These are phyloP conservation scores for Eupristina koningsbergeri DNA, from an alignment of 1,140 invertebrate species.

Conservation along the genomic window DNA sequence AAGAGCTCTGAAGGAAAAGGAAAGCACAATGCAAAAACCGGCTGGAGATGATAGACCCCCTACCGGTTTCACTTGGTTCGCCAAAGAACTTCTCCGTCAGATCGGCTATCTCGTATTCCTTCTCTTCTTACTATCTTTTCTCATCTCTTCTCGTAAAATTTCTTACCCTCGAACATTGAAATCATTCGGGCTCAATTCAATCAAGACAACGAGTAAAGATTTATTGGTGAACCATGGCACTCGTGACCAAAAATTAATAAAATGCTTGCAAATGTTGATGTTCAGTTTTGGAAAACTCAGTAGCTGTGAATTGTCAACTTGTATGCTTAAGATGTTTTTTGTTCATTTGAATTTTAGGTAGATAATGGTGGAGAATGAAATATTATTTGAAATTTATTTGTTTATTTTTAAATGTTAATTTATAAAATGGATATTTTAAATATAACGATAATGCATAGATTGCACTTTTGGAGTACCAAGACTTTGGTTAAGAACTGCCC, in stretches of 20 bases:
- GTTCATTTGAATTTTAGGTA: too few species aligned
- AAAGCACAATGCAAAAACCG: conserved; percentile 68
- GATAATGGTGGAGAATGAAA: too few species aligned
- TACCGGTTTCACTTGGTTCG: conserved; percentile 66
- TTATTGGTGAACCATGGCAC: conserved; percentile 40
- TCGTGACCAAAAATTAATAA: conserved; percentile 20
- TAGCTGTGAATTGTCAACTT: too few species aligned
- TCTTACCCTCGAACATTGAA: conserved; percentile 6
- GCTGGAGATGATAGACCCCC: conserved; percentile 66
- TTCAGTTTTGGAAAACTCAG: too few species aligned
- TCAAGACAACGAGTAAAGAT: conserved; percentile 6
- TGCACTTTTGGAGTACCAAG: too few species aligned
- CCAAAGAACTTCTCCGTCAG: conserved; percentile 60
- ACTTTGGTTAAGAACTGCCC: too few species aligned
- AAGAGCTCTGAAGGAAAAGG: conserved; percentile 52
- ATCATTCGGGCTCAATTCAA: conserved; percentile 24
- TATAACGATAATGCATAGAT: too few species aligned
- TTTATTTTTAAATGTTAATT: too few species aligned
- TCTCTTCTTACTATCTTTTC: conserved; percentile 30
- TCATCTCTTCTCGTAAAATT: conserved; percentile 44
- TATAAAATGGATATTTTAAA: too few species aligned
- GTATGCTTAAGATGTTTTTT: too few species aligned
- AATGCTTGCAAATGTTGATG: too few species aligned
- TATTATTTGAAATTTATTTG: too few species aligned
- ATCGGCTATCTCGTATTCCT: conserved; percentile 52